Base-by-base conservation (phyloP, 1,140 invertebrate species). In the Drosophila serrata region DNA sequence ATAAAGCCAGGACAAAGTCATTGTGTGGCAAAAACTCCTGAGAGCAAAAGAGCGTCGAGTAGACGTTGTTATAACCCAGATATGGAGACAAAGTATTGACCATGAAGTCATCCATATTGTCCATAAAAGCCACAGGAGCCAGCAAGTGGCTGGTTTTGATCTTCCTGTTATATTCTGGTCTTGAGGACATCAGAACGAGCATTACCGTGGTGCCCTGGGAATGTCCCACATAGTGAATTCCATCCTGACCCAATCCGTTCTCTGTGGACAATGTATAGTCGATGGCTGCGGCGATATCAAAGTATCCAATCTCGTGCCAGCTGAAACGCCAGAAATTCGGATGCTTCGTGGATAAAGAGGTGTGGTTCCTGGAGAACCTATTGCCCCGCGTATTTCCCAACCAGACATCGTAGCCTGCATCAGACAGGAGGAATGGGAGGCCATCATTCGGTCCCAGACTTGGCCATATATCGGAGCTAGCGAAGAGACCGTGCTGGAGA, bases 391-490 rank as follows among this genome's bases (percentile, higher is more conserved):
- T 93, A 88, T 97, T 97, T 0, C 95, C 95, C 80, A 96, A 59
- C 96, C 96, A 97, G 0, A 96, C 95, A 79, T 96, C 95, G 65
- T 94, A 96, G 3, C 95, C 95, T 7, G 90, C 91, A 75, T 97
- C 96, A 1, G 95, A 95, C 42, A 97, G 91, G 19, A 94, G 92
- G 74, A 95, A 95, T 3, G 93, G 93, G 33, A 93, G 64, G 22
- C 77, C 92, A 53, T 77, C 64, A 51, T 78, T 91, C 73, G 63
- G 93, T 22, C 94, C 93, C 63, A 94, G 91, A 15, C 93, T 79
- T 9, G 95, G 91, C 91, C 93, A 96, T 73, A 94, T 93, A 6
- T 93, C 93, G 6, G 94, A 93, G 13, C 94, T 94, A n/a, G 92
- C 93, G 13, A 95, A 82, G 0, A 96, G 90, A 2, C 95, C 95